Conservation (phyloP, 1,140 invertebrate genomes). For the Triops longicaudatus region DNA sequence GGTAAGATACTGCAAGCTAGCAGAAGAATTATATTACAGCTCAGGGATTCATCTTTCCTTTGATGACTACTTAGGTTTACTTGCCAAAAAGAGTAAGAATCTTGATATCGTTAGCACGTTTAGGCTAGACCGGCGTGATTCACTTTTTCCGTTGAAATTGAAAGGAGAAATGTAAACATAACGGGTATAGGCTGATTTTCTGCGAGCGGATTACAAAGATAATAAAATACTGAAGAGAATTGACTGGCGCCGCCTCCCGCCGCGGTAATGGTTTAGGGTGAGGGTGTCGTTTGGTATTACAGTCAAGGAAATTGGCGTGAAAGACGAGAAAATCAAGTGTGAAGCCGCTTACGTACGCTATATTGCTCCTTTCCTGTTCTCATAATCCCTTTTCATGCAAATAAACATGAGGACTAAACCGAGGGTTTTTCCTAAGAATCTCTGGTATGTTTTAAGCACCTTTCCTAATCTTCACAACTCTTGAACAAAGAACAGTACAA, state of each 20-base stretch:
- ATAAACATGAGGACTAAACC: neutral
- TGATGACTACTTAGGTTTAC: too few relatives aligned
- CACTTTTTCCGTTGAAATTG: neutral
- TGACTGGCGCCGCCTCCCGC: conserved; percentile 2
- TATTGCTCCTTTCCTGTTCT: conserved; percentile 15
- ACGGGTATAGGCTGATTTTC: neutral
- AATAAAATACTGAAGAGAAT: neutral
- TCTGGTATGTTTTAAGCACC: too few relatives aligned
- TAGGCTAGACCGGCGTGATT: neutral
- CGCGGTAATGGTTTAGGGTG: neutral
- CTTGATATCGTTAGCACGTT: too few relatives aligned
- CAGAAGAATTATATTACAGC: too few relatives aligned
- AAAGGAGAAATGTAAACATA: neutral
- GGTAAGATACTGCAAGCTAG: too few relatives aligned
- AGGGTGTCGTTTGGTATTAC: neutral
- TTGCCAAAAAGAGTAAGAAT: too few relatives aligned
- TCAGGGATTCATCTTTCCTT: too few relatives aligned
- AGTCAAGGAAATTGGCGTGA: conserved; percentile 12
- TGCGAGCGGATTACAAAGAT: neutral
- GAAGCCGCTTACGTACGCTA: neutral
- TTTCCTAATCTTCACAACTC: too few relatives aligned
- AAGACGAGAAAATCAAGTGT: conserved; percentile 12
- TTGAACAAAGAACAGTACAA: too few relatives aligned
- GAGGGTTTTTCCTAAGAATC: neutral
- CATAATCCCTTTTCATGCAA: neutral